Conservation (phyloP, 2,797 vertebrate genomes). For the Cichlasoma orientale region DNA sequence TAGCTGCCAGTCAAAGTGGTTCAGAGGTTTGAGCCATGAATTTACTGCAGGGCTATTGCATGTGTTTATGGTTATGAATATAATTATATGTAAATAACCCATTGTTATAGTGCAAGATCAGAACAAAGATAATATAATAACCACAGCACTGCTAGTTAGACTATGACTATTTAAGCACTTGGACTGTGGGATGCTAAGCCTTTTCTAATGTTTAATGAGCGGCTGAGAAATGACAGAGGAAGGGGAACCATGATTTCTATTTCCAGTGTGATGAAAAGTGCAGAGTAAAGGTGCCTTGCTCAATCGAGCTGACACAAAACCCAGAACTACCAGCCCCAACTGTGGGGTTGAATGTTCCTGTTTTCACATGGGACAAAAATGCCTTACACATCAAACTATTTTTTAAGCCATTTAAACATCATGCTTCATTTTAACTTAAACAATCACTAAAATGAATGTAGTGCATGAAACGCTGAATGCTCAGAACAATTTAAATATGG, state of each 20-base stretch:
- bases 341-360: background rate
- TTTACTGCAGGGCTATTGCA: background rate
- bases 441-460: background rate
- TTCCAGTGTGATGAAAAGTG: conserved; percentile 46
- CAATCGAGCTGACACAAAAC: conserved; percentile 28
- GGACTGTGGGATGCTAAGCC: background rate
- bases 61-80: background rate
- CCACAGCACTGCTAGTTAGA: background rate
- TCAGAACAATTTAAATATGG: background rate
- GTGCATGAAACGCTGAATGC: background rate
- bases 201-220: background rate
- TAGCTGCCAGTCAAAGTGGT: background rate
- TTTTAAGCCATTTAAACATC: background rate
- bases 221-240: conserved; percentile 6
- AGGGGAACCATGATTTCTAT: conserved; percentile 57
- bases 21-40: background rate
- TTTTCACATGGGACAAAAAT: conserved; percentile 8
- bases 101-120: background rate
- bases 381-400: background rate
- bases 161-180: too few species aligned
- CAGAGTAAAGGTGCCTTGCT: conserved; percentile 18
- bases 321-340: background rate
- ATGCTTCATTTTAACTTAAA: background rate
- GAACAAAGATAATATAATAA: background rate
- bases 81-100: background rate